Percentiles rank a stretch among this genome's conserved stretches.
Conservation (phyloP, 2,797 vertebrate genomes). For the Ataeniobius toweri region DNA sequence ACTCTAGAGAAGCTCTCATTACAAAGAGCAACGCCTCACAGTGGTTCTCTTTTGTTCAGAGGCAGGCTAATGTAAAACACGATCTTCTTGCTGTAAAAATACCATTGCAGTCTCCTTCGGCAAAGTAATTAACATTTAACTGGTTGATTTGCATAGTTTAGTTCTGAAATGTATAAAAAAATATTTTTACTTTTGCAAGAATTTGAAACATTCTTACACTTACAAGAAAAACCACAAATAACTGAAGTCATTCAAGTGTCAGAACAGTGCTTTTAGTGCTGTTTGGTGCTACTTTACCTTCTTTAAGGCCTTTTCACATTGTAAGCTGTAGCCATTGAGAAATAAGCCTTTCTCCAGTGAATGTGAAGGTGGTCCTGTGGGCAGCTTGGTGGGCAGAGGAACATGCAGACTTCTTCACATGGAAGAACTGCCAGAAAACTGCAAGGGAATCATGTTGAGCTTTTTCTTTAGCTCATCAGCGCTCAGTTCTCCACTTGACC, state of each 20-base stretch:
- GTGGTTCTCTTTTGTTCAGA: slow-evolving; percentile 49
- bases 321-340: slow-evolving; percentile 31
- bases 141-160: neutral
- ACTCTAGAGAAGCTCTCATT: slow-evolving; percentile 62
- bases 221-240: neutral
- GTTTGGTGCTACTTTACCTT: slow-evolving; percentile 19
- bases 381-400: slow-evolving; percentile 28
- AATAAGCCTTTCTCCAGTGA: slow-evolving; percentile 42
- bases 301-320: slow-evolving; percentile 36
- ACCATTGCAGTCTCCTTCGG: slow-evolving; percentile 51
- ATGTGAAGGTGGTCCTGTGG: slow-evolving; percentile 35
- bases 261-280: slow-evolving; percentile 36
- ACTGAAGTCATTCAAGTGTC: slow-evolving; percentile 37
- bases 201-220: neutral
- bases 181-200: neutral
- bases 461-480: slow-evolving; percentile 30
- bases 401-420: slow-evolving; percentile 25
- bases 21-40: slow-evolving; percentile 48
- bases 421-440: slow-evolving; percentile 35
- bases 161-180: neutral
- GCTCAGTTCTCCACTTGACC: slow-evolving; percentile 35
- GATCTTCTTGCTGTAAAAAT: slow-evolving; percentile 40
- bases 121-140: slow-evolving; percentile 35
- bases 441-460: slow-evolving; percentile 40
- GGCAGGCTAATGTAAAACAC: slow-evolving; percentile 30